phyloP scores from a whole-genome alignment of 1,140 invertebrate species.

The Caenorhabditis remanei region DNA sequence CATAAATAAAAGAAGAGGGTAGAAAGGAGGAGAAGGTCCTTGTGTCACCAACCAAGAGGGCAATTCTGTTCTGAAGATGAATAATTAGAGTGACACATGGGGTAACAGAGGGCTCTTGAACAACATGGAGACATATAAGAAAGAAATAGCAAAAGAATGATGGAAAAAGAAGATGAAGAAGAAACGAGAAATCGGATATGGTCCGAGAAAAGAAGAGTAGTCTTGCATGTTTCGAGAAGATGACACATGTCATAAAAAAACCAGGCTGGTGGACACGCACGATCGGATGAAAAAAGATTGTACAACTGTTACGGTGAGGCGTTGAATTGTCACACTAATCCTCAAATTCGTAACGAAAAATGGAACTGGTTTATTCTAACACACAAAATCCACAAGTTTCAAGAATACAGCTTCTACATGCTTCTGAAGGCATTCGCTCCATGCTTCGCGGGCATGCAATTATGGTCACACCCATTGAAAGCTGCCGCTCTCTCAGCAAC shows the following conservation, averaged over 20 bases:
- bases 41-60: not conserved
- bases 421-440: no score
- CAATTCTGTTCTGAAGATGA: slow-evolving; percentile 15
- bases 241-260: not conserved
- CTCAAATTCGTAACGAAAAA: not conserved
- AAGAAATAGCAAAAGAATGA: not conserved
- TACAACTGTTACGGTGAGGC: slow-evolving; percentile 17
- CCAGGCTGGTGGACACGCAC: not conserved
- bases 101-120: slow-evolving; percentile 26
- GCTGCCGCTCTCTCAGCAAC: not conserved
- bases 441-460: not conserved
- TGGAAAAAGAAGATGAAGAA: not conserved
- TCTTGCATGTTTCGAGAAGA: not conserved
- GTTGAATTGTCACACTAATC: slow-evolving; percentile 30
- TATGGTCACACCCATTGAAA: slow-evolving; percentile 32
- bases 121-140: slow-evolving; percentile 8
- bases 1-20: slow-evolving; percentile 19
- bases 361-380: no score
- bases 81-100: slow-evolving; percentile 55
- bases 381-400: not conserved
- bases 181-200: not conserved
- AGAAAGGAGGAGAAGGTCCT: not conserved
- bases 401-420: not conserved
- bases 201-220: not conserved
- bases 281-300: slow-evolving; percentile 39